These are phyloP conservation scores for Atherinomorus stipes DNA, from an alignment of 2,113 vertebrate species.

Conservation along the genomic window DNA sequence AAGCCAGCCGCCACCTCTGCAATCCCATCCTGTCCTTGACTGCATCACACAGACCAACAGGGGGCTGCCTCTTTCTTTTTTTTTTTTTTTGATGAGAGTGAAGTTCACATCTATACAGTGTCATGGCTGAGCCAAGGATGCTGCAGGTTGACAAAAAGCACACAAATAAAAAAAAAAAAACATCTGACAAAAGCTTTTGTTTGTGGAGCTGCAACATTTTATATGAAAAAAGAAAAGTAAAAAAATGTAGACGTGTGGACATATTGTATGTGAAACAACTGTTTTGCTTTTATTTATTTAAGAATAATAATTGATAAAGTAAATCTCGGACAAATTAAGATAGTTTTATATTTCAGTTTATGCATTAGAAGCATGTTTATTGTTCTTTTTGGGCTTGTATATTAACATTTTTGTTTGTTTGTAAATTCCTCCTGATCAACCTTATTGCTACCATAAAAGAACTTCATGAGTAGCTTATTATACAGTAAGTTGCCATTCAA, in stretches of 20 bases:
- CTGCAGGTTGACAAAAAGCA: constrained; percentile 2
- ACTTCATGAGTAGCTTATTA: not conserved
- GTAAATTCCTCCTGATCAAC: not conserved
- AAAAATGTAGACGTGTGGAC: not conserved
- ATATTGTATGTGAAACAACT: not conserved
- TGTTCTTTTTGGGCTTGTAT: not conserved
- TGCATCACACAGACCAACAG: constrained; percentile 49
- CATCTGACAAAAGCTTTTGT: not conserved
- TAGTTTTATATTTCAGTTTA: not conserved
- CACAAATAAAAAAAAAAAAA: constrained; percentile 13
- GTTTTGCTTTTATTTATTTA: not conserved
- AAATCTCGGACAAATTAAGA: no score
- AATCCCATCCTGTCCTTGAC: constrained; percentile 34
- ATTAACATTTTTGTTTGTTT: not conserved
- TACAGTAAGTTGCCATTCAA: not conserved
- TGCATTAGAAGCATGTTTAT: not conserved
- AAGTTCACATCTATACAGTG: constrained; percentile 47
- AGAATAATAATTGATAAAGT: no score
- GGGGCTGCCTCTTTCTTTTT: constrained; percentile 57
- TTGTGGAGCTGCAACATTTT: not conserved
- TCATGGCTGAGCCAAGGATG: constrained; percentile 20
- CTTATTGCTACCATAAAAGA: not conserved
- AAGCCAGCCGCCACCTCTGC: constrained; percentile 32
- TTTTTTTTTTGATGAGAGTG: constrained; percentile 38
- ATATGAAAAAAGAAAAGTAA: not conserved